These are phyloP conservation scores for Paralichthys olivaceus DNA, from an alignment of 2,113 vertebrate genomes.

Conservation along the genomic window DNA sequence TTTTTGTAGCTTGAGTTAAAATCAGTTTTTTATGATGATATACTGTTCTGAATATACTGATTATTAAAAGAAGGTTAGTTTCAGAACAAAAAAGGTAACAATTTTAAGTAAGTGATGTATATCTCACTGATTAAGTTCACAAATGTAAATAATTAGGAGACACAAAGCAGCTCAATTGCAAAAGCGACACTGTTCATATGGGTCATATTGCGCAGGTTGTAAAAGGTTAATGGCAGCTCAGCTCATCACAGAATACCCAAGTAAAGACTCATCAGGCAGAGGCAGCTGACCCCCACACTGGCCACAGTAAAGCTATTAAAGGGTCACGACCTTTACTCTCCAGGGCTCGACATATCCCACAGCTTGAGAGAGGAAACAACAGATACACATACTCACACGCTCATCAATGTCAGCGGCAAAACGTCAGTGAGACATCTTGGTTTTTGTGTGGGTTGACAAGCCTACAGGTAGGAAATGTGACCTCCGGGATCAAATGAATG, in stretches of 20 bases:
- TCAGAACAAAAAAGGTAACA: not conserved
- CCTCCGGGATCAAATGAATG: slow-evolving; percentile 29
- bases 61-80: not conserved
- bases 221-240: slow-evolving; percentile 9
- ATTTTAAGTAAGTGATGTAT: not conserved
- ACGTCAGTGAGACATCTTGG: slow-evolving; percentile 12
- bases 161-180: not conserved
- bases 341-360: slow-evolving; percentile 42
- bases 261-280: slow-evolving; percentile 5
- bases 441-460: slow-evolving; percentile 27
- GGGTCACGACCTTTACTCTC: slow-evolving; percentile 51
- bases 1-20: not conserved
- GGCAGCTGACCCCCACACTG: slow-evolving; percentile 53
- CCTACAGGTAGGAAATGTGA: slow-evolving; percentile 45
- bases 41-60: not conserved
- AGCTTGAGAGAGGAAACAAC: slow-evolving; percentile 37
- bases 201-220: not conserved
- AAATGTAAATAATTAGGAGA: not conserved
- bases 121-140: not conserved
- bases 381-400: slow-evolving; percentile 6
- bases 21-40: not conserved
- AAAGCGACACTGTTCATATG: not conserved
- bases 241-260: slow-evolving; percentile 13
- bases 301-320: slow-evolving; percentile 21
- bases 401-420: slow-evolving; percentile 10